Base-by-base conservation (phyloP, 2,888 invertebrate genomes). In the Nycteola revayana region DNA sequence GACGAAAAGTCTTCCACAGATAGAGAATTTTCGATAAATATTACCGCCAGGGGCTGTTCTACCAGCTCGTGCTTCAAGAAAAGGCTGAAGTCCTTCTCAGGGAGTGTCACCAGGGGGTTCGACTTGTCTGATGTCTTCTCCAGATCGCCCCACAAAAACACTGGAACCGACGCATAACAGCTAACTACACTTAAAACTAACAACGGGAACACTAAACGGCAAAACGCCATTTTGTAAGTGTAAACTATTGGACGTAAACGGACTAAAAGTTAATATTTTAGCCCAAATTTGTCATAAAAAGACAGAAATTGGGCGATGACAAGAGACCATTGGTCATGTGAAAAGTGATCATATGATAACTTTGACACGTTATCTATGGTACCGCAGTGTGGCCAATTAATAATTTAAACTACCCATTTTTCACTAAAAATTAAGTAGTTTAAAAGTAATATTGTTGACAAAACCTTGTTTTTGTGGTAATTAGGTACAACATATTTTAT, bases 1-100 rank as follows among this genome's bases (percentile, higher is more conserved):
- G 73, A 68, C 2, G 89, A 90, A 32, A 92, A 85, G 73, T 92
- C 92, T 63, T 92, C 92, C 1, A 89, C 79, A 8, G 92, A 92
- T 0, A 92, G 58, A 5, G 87, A 88, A 40, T 90, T 77, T 34
- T 89, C 91, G 17, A 85, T 64, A 54, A 91, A 91, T n/a, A 91
- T 73, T 7, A 90, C 78, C 0, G 89, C 74, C 25, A 90, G 76
- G 0, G 79, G 73, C 3, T 79, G 76, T 4, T 67, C 60, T 25
- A 68, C 62, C 3, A 89, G 52, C 50, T 80, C 82, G 21, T 80
- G 60, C 24, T 69, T 57, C 3, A 91, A 32, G 11, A 82, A 58
- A 8, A 40, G 50, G 11, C 67, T 63, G 49, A 90, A 90, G 32
- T 89, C 77, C 0, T 57, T 38, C 7, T 63, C 49, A 0, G 73